These are phyloP conservation scores for Paedocypris micromegethes DNA, from an alignment of 2,797 vertebrate species.

Conservation along the genomic window DNA sequence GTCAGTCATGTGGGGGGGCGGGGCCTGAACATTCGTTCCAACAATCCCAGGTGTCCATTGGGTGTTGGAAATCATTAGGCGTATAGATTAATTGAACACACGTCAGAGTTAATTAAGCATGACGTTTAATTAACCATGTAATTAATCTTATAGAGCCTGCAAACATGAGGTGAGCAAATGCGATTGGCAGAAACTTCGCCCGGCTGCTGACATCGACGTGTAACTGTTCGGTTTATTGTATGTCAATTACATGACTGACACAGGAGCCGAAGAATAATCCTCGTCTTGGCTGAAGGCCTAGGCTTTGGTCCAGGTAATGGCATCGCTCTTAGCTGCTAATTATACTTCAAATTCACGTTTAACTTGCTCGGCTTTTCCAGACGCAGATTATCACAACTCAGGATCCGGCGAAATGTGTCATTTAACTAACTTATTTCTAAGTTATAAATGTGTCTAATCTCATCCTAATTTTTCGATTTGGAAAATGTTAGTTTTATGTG, in stretches of 20 bases:
- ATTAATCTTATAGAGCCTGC: conserved; percentile 75
- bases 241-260: conserved; percentile 43
- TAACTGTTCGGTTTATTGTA: conserved; percentile 43
- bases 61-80: conserved; percentile 74
- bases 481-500: too few relatives aligned
- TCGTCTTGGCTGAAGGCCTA: conserved; percentile 52
- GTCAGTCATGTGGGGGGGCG: conserved; percentile 21
- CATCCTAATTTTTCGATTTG: too few relatives aligned
- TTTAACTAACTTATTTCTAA: too few relatives aligned
- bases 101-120: conserved; percentile 79
- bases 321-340: conserved; percentile 8
- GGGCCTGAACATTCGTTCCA: conserved; percentile 37
- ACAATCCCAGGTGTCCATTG: conserved; percentile 43
- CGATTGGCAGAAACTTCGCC: conserved; percentile 59
- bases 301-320: conserved; percentile 47
- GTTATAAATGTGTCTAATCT: too few relatives aligned
- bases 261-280: conserved; percentile 59
- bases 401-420: too few relatives aligned
- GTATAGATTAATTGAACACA: conserved; percentile 78
- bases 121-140: conserved; percentile 77
- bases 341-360: conserved; percentile 30
- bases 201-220: conserved; percentile 55
- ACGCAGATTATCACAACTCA: too few relatives aligned
- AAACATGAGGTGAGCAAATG: conserved; percentile 50
- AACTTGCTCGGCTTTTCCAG: too few relatives aligned